Percentiles rank a stretch among this genome's conserved stretches.
Evolutionary conservation across 2,113 vertebrate species (phyloP).

Genomic region (Carassius auratus): DNA sequence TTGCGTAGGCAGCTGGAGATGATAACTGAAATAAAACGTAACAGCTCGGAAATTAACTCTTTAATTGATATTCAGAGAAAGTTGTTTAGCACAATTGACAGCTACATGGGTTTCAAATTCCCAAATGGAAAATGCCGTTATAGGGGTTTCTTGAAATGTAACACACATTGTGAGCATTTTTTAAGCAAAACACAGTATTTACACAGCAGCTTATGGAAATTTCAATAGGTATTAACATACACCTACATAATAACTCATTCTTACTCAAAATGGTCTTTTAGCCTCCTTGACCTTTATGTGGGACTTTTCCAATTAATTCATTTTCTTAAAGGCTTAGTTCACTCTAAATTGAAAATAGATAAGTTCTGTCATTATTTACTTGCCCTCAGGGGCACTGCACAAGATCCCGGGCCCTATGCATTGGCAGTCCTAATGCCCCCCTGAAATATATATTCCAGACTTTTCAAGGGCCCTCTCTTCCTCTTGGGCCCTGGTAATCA

Average conservation of each 20-base stretch:
- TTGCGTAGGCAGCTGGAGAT: not conserved
- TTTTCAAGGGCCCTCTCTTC: too few species aligned
- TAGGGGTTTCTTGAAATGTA: not conserved
- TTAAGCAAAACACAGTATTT: not conserved
- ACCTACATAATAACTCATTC: not conserved
- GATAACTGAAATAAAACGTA: not conserved
- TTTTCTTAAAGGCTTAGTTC: not conserved
- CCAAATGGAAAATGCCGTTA: not conserved
- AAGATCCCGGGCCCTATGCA: too few species aligned
- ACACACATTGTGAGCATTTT: not conserved
- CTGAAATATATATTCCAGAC: too few species aligned
- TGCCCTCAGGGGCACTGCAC: too few species aligned
- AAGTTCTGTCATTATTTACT: not conserved
- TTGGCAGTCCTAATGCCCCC: too few species aligned
- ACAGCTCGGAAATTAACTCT: not conserved
- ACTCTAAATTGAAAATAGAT: not conserved
- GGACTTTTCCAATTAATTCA: not conserved
- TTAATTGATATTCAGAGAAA: conserved; percentile 19
- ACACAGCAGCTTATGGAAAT: not conserved
- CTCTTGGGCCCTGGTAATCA: too few species aligned
- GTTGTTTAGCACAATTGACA: not conserved
- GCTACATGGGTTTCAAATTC: not conserved
- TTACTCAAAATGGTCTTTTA: not conserved
- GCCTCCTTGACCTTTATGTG: conserved; percentile 5
- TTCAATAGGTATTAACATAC: not conserved